phyloP scores from a whole-genome alignment of 2,888 invertebrate species.

The Rhingia campestris region DNA sequence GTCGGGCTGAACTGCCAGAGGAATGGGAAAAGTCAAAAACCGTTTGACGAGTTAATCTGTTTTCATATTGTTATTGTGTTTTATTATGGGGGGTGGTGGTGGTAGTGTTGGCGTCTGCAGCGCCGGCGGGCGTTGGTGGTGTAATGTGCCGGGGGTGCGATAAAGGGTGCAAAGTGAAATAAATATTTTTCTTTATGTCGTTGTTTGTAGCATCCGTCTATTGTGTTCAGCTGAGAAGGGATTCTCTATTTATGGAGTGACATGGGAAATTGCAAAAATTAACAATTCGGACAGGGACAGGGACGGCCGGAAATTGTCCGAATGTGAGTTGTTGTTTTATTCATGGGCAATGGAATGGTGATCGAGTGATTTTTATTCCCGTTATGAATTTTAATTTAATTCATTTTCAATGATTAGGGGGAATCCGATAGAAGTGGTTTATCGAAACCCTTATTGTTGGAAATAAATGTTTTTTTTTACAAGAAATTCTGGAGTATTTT shows the following conservation, averaged over 20 bases:
- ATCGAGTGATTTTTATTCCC: constrained; percentile 72
- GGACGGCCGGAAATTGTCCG: constrained; percentile 70
- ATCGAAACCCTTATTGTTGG: not conserved
- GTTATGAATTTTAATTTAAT: constrained; percentile 74
- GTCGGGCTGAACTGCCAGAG: not conserved
- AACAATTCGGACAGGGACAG: constrained; percentile 62
- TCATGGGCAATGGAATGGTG: constrained; percentile 54
- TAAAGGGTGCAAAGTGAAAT: constrained; percentile 67
- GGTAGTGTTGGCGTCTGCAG: not conserved
- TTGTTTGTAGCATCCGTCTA: constrained; percentile 54
- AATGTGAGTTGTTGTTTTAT: constrained; percentile 61
- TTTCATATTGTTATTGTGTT: constrained; percentile 73
- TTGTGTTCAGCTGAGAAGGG: constrained; percentile 31
- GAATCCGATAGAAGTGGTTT: not conserved
- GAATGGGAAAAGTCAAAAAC: constrained; percentile 74
- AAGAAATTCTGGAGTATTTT: too few species aligned
- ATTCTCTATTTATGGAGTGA: constrained; percentile 59
- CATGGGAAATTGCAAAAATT: constrained; percentile 73
- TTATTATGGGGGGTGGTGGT: constrained; percentile 59
- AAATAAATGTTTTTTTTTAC: constrained; percentile 7
- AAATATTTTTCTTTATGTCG: constrained; percentile 63
- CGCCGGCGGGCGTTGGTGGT: constrained; percentile 19
- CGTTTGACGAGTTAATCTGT: constrained; percentile 76
- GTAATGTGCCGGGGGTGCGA: constrained; percentile 51
- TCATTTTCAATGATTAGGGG: not conserved